Evolutionary conservation across 2,113 vertebrate species (phyloP), one percentile per base, ranked within the genome.

Genomic region (Camelus bactrianus): DNA sequence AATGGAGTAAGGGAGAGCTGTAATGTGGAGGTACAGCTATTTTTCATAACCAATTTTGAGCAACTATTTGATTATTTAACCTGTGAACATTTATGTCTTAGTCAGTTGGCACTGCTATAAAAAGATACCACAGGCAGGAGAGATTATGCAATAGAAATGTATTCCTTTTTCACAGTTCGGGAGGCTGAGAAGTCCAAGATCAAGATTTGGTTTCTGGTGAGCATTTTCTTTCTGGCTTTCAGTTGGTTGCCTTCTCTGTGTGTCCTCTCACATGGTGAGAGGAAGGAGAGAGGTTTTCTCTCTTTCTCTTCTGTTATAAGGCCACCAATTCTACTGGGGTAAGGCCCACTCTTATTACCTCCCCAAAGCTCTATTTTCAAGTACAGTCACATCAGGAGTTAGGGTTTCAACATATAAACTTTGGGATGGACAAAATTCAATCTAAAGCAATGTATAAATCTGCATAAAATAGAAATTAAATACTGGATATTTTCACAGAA

Each of bases 391-490:
- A 24, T n/a, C 70, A 24, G 13, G 30, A 4, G 9, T 64, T 56
- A 82, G 22, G 30, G 4, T 56, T 35, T 72, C 54, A 60, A 32
- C 15, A 35, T 26, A 20, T 26, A 3, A 58, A 30, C 62, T 62
- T 52, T 3, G 14, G 32, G 3, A 6, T 5, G 2, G 10, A 52
- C 4, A 46, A 17, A 54, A 58, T 70, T 76, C 10, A 86, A 5
- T 54, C 8, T 3, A 60, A 17, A 72, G 30, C 15, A n/a, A 85
- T 58, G 5, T 22, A 16, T 60, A 80, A 50, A 11, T 60, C n/a
- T 69, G 30, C 60, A 67, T 85, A 81, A 96, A 89, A 72, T 50
- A 73, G 9, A 80, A 76, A 81, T n/a, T 52, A 67, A 90, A 75
- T 35, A 64, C 11, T 76, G 16, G 5, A 20, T 70, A 64, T 76